Percentiles rank a stretch among this genome's conserved stretches.
Evolutionary conservation across 2,888 invertebrate genomes (phyloP).

Genomic region (Loripinus fragilis): DNA sequence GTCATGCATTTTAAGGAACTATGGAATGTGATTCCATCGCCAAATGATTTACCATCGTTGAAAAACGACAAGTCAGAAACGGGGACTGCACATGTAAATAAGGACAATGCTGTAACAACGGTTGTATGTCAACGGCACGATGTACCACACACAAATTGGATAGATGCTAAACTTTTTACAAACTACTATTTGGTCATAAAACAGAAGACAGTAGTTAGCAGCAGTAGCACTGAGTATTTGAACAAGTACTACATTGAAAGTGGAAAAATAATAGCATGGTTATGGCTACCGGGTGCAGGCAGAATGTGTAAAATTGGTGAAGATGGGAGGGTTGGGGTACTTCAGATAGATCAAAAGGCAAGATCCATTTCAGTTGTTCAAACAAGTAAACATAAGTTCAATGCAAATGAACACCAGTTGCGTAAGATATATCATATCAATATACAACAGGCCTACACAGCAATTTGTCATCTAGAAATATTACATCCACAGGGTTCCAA

Average conservation of each 20-base stretch:
- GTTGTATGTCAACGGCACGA: not conserved
- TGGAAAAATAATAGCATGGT: not conserved
- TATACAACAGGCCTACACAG: not conserved
- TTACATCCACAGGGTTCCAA: no score
- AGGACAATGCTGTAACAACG: not conserved
- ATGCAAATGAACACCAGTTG: not conserved
- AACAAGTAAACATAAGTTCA: not conserved
- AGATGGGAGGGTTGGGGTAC: not conserved
- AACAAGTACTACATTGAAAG: not conserved
- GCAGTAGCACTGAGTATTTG: not conserved
- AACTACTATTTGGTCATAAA: not conserved
- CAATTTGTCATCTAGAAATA: not conserved
- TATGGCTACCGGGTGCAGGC: not conserved
- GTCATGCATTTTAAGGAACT: not conserved
- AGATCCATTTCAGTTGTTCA: not conserved
- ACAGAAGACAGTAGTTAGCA: not conserved
- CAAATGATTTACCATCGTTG: not conserved
- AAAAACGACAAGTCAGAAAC: no score
- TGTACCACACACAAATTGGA: not conserved
- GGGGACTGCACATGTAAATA: no score
- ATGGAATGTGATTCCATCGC: not conserved
- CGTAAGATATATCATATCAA: not conserved
- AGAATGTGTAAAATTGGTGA: not conserved
- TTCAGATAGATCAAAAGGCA: not conserved
- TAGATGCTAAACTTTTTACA: not conserved